Percentiles rank a stretch among this genome's conserved stretches.
Evolutionary conservation across 2,113 vertebrate species (phyloP).

Genomic region (Felis catus): DNA sequence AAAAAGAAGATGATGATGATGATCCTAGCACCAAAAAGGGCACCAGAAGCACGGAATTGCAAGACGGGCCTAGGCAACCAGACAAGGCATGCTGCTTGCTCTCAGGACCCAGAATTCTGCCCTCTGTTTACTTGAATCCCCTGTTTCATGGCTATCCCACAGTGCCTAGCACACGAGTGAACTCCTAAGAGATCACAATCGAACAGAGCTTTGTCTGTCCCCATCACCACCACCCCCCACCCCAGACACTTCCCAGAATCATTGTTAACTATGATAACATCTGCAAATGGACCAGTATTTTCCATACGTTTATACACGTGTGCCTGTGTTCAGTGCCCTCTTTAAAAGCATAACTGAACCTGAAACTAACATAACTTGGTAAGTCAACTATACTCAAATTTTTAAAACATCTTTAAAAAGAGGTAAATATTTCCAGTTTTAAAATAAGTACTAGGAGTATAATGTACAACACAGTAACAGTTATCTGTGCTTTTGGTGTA

Average conservation of each 20-base stretch:
- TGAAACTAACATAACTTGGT: not conserved
- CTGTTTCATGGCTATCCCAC: not conserved
- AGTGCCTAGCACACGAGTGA: not conserved
- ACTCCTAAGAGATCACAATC: not conserved
- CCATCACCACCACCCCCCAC: no score
- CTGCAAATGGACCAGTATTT: not conserved
- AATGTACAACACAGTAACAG: not conserved
- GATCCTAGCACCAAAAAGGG: not conserved
- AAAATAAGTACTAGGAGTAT: not conserved
- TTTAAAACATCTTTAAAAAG: not conserved
- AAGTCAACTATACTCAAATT: not conserved
- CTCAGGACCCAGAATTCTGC: not conserved
- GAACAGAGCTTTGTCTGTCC: not conserved
- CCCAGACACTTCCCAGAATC: not conserved
- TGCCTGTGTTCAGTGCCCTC: not conserved
- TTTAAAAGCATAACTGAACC: not conserved
- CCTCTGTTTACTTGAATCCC: not conserved
- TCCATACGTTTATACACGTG: fast-evolving
- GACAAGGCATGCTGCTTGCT: no score
- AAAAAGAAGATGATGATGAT: not conserved
- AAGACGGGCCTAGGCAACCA: no score
- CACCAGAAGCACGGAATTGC: not conserved
- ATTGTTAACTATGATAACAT: not conserved
- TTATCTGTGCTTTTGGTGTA: not conserved
- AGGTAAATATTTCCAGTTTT: not conserved